Conservation (phyloP, 2,797 vertebrate genomes). For the Melanotaenia nigrans region DNA sequence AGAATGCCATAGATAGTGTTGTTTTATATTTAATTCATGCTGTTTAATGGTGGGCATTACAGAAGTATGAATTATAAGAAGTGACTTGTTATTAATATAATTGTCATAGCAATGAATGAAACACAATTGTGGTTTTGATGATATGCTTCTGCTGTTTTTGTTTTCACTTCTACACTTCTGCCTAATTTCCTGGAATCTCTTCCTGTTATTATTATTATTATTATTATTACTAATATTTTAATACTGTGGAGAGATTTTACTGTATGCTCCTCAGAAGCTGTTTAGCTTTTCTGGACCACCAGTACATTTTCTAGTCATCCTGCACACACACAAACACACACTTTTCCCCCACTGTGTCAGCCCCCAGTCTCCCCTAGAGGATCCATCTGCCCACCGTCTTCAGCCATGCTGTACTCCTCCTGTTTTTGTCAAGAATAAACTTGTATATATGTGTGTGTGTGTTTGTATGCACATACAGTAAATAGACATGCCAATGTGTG, state of each 20-base stretch:
- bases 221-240: not conserved
- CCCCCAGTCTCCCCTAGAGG: constrained; percentile 56
- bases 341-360: constrained; percentile 47
- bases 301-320: constrained; percentile 26
- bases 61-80: constrained; percentile 7
- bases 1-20: constrained; percentile 20
- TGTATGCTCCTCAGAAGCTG: constrained; percentile 25
- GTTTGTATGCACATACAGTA: constrained; percentile 1
- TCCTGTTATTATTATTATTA: constrained; percentile 10
- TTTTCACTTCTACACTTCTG: constrained; percentile 17
- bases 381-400: constrained; percentile 71
- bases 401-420: constrained; percentile 42
- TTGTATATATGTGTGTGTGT: constrained; percentile 20
- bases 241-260: constrained; percentile 8
- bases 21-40: constrained; percentile 30
- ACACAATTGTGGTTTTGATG: not conserved
- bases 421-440: constrained; percentile 25
- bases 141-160: not conserved
- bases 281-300: constrained; percentile 51
- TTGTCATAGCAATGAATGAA: not conserved
- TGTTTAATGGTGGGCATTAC: constrained; percentile 28
- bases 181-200: constrained; percentile 4
- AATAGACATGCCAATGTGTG: constrained; percentile 45
- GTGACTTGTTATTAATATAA: not conserved
- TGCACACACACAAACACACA: constrained; percentile 22